These are phyloP conservation scores for Myodes glareolus DNA, from an alignment of 2,113 vertebrate genomes.

Conservation along the genomic window DNA sequence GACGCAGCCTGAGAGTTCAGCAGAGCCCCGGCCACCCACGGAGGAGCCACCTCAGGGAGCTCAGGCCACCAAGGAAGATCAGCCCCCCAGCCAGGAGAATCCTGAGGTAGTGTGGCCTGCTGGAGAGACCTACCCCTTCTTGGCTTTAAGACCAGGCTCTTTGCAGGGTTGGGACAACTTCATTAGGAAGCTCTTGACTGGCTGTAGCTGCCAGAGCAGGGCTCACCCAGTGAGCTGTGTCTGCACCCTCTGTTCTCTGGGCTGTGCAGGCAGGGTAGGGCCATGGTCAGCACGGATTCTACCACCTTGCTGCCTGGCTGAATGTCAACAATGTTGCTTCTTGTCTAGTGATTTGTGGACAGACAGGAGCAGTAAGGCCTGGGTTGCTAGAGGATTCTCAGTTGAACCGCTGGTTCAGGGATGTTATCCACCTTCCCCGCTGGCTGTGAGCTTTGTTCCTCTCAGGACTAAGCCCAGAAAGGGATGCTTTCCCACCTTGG, in stretches of 20 bases:
- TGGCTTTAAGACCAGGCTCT: accelerated
- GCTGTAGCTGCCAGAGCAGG: accelerated
- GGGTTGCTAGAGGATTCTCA: too few species aligned
- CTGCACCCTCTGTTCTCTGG: accelerated
- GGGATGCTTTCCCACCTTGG: background rate
- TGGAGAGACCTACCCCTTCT: background rate
- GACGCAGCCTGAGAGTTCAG: conserved; percentile 86
- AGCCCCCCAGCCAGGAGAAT: conserved; percentile 83
- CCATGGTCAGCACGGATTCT: accelerated
- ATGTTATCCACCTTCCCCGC: accelerated
- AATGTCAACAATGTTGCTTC: accelerated
- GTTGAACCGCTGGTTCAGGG: background rate
- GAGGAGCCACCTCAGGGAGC: conserved; percentile 88
- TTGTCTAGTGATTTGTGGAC: accelerated
- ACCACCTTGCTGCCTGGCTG: background rate
- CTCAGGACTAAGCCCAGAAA: background rate
- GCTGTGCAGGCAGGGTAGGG: accelerated
- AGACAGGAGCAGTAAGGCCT: accelerated
- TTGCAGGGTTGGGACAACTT: accelerated
- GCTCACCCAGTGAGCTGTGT: accelerated
- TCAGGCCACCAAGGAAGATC: conserved; percentile 87
- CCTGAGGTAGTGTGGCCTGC: conserved; percentile 83
- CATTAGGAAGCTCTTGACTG: background rate
- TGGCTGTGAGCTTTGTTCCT: accelerated
- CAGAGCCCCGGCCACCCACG: conserved; percentile 86